Base-by-base conservation (phyloP, 2,797 vertebrate species). In the Clarias platycephalus region DNA sequence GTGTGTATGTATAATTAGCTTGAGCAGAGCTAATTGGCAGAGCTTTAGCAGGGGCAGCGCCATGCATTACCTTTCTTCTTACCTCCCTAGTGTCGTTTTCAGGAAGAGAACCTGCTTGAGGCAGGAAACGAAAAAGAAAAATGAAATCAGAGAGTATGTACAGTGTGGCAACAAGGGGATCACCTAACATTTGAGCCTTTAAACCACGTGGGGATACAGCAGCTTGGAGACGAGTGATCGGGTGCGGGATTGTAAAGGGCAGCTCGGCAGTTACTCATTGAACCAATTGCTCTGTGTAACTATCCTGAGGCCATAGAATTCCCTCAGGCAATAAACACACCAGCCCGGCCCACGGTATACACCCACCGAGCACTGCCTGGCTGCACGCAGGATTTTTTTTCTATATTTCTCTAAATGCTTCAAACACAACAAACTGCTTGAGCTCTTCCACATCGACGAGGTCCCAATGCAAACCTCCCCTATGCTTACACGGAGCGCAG, bases 221-320 rank as follows among this genome's bases (percentile, higher is more conserved):
- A 88, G 90, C 90, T 91, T 86, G 34, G 88, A 88, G 91, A 91
- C 89, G 89, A 92, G 91, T 91, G 93, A 92, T 91, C 84, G 85
- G 90, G 91, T 88, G 89, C 71, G 87, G 90, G 58, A 87, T 87
- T 91, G 91, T 91, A 94, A 95, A 94, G 93, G 93, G 90, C 92
- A 91, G 92, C 83, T 71, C 88, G 88, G 93, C 84, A 91, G 92
- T 93, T 92, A 90, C 93, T 93, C 92, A 95, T 94, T 94, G 94
- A 95, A 95, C 94, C 94, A 93, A 94, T 94, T 90, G 92, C 94
- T 93, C 89, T 89, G 90, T 92, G 93, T 93, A 94, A 95, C 93
- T 90, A 94, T 93, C 91, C 93, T 91, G 91, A 90, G 91, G 93
- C 89, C 87, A 86, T 64, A 77, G 90, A 89, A 90, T 93, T 87